These are phyloP conservation scores for Conger conger DNA, from an alignment of 2,113 vertebrate genomes.

Conservation along the genomic window DNA sequence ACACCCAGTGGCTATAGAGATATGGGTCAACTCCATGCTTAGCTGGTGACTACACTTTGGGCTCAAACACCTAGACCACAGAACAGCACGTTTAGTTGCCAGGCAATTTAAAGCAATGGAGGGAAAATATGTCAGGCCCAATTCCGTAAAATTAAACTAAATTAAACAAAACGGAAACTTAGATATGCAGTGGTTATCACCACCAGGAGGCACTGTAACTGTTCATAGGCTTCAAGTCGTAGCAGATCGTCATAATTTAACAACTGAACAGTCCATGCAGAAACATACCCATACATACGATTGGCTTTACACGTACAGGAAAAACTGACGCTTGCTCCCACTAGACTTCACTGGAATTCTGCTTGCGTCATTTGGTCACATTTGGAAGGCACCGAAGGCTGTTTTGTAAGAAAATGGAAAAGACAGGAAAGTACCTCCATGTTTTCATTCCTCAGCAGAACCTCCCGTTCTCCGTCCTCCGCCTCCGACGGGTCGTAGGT, in stretches of 20 bases:
- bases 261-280: background rate
- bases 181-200: no score
- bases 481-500: conserved; percentile 91
- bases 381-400: background rate
- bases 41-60: no score
- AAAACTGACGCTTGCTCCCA: background rate
- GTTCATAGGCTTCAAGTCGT: no score
- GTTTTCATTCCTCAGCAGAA: conserved; percentile 80
- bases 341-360: background rate
- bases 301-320: background rate
- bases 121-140: no score
- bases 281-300: background rate
- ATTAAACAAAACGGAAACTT: no score
- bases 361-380: no score
- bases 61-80: no score
- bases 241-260: no score
- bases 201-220: no score
- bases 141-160: no score
- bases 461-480: conserved; percentile 85
- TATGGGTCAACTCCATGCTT: background rate
- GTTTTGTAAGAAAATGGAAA: background rate
- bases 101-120: no score
- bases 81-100: no score
- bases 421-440: conserved; percentile 66
- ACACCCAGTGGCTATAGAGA: background rate